Conservation (phyloP, 1,140 invertebrate species). For the Procambarus virginalis region DNA sequence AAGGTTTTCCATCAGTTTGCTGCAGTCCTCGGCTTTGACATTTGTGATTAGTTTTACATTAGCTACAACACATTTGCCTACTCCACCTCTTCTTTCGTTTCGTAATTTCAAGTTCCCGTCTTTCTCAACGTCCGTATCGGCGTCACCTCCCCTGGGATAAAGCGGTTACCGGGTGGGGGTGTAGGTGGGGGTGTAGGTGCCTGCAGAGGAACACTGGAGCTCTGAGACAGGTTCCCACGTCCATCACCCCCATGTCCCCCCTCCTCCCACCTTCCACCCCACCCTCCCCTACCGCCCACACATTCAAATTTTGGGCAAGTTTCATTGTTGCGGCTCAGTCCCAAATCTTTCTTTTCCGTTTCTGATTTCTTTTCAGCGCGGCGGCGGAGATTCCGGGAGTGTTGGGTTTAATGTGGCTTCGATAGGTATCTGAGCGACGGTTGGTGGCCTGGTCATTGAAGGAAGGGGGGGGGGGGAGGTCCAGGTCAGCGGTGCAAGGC, state of each 20-base stretch:
- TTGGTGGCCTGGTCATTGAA: not conserved
- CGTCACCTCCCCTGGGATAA: not conserved
- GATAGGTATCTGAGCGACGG: conserved; percentile 1
- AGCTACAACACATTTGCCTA: no score
- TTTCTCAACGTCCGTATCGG: not conserved
- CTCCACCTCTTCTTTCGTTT: no score
- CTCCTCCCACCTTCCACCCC: no score
- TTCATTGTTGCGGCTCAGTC: not conserved
- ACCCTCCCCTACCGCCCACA: not conserved
- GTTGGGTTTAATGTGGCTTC: not conserved
- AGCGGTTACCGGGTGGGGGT: not conserved
- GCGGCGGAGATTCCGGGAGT: not conserved
- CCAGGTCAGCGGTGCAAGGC: not conserved
- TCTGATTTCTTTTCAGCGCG: not conserved
- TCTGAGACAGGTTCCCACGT: not conserved
- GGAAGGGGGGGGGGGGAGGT: not conserved
- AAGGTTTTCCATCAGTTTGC: no score
- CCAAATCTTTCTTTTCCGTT: not conserved
- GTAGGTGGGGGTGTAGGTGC: not conserved
- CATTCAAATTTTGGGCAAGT: not conserved
- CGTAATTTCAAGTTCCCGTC: no score
- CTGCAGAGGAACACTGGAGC: not conserved
- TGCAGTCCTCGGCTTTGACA: no score
- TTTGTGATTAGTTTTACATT: no score
- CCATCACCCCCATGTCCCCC: no score